Percentiles rank a stretch among this genome's conserved stretches.
These are phyloP conservation scores for Eubasilissa splendida DNA, from an alignment of 2,888 invertebrate species.

Conservation along the genomic window DNA sequence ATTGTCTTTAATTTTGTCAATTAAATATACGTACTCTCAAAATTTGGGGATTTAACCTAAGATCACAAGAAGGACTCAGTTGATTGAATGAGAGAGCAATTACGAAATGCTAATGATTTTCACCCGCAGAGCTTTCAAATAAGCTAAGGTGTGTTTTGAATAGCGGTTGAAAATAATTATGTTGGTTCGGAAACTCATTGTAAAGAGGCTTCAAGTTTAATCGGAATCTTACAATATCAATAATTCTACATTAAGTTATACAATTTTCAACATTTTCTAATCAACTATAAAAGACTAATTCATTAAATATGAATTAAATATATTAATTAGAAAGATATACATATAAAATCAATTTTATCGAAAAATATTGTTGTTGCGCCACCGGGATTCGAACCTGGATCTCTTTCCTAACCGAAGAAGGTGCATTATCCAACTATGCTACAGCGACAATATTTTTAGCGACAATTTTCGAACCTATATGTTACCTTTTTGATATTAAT, in stretches of 20 bases:
- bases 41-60: background rate
- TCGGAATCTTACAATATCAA: background rate
- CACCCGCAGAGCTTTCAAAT: slow-evolving; percentile 10
- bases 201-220: background rate
- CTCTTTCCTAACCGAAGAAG: too few species aligned
- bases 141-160: slow-evolving; percentile 4
- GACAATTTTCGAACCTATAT: too few species aligned
- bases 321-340: too few species aligned
- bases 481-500: too few species aligned
- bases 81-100: slow-evolving; percentile 23
- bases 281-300: too few species aligned
- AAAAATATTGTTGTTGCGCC: too few species aligned
- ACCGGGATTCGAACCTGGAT: too few species aligned
- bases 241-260: background rate
- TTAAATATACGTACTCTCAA: background rate
- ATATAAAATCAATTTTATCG: too few species aligned
- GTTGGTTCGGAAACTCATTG: slow-evolving; percentile 19
- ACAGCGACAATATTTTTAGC: too few species aligned
- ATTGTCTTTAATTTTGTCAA: too few species aligned
- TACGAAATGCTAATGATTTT: slow-evolving; percentile 31
- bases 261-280: background rate
- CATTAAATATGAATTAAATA: too few species aligned
- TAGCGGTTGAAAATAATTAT: slow-evolving; percentile 14
- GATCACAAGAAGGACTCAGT: background rate
- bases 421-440: too few species aligned